Conservation (phyloP, 2,113 vertebrate genomes). For the Craseonycteris thonglongyai region DNA sequence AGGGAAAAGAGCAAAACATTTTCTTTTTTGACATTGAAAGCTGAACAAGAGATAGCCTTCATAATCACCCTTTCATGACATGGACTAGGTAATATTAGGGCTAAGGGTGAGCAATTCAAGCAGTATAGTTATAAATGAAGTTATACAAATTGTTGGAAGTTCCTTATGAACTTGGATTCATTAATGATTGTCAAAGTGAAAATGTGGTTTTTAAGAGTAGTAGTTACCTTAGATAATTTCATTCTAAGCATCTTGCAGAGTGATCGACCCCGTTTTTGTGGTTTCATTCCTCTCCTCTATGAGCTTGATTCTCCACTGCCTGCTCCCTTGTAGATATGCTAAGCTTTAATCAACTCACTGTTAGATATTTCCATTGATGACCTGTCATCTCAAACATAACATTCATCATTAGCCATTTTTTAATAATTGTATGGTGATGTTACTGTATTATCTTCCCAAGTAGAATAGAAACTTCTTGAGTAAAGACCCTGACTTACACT, state of each 20-base stretch:
- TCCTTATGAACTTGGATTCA: neutral
- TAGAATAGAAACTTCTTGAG: neutral
- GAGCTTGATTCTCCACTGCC: neutral
- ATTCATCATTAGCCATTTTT: neutral
- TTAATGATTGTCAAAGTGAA: conserved; percentile 9
- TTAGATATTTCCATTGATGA: conserved; percentile 1
- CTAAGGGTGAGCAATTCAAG: neutral
- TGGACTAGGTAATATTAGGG: neutral
- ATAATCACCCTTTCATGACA: neutral
- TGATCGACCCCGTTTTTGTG: neutral
- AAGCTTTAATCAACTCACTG: neutral
- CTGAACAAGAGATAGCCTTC: conserved; percentile 1
- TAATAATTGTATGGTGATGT: neutral
- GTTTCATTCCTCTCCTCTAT: neutral
- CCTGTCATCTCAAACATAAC: neutral
- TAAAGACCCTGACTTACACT: neutral
- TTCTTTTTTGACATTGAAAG: conserved; percentile 9
- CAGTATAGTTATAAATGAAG: conserved; percentile 7
- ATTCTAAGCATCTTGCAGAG: neutral
- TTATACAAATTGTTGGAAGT: conserved; percentile 9
- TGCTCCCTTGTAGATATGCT: neutral
- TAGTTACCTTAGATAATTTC: neutral
- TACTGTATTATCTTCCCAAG: neutral
- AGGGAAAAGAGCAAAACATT: neutral
- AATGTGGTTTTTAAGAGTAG: neutral